Base-by-base conservation (phyloP, 2,113 vertebrate genomes). In the Leuciscus idus region DNA sequence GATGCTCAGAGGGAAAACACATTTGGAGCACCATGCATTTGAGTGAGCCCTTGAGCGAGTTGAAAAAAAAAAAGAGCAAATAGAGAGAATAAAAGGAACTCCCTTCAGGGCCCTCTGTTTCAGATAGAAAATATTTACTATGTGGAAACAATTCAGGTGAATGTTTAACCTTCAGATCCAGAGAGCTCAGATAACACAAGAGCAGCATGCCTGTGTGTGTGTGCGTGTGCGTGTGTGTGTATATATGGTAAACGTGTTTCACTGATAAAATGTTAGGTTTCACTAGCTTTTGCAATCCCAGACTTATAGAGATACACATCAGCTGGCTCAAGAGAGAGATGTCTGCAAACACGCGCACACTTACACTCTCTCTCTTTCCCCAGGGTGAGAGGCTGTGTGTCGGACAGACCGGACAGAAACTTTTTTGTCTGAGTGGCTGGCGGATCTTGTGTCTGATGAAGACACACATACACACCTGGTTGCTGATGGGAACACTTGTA, bases 381-480 rank as follows among this genome's bases (percentile, higher is more conserved):
- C 57, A 46, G 33, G 57, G 39, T 46, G 39, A 39, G 57, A 84
- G 48, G 4, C 46, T 84, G 70, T 87, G 81, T 86, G 86, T 88
- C 23, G 19, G 36, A 55, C 36, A 57, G 87, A 76, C 85, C 75
- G 75, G 70, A 59, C 19, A 43, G 76, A 89, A 86, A 90, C 76
- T 90, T 89, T 90, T 89, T 85, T 36, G 13, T 86, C 30, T 83
- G 84, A 77, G 52, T 89, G 77, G 6, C 17, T 59, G 43, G 36
- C 50, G 84, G 89, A 85, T 92, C 86, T 86, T 57, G 85, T 92
- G 87, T 89, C 89, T 88, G 30, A 59, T 33, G 33, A 50, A 59
- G 83, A 84, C 82, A 78, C 83, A 68, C n/a, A 64, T 48, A 72
- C 78, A 28, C 39, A 28, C 55, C 73, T 30, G 86, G 74, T 81